A percentile compares a stretch with the other conserved stretches of the same genome.
These are phyloP conservation scores for Brachyalestes nurse DNA, from an alignment of 2,797 vertebrate genomes.

Conservation along the genomic window DNA sequence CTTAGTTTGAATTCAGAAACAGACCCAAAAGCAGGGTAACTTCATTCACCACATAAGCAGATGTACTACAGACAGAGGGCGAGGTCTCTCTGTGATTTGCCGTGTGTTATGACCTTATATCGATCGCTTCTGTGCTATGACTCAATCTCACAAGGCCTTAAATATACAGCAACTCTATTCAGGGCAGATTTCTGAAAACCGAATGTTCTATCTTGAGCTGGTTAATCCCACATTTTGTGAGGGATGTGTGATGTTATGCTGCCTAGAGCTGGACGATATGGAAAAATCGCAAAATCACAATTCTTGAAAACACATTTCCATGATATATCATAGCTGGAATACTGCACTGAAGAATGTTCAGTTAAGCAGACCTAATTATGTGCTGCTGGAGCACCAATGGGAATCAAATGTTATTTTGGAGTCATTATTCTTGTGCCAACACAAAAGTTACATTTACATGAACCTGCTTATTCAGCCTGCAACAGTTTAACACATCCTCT, in stretches of 20 bases:
- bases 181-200: conserved; percentile 23
- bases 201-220: conserved; percentile 35
- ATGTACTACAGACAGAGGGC: not conserved
- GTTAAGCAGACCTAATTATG: too few species aligned
- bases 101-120: not conserved
- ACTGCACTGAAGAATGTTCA: too few species aligned
- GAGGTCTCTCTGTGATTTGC: not conserved
- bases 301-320: not conserved
- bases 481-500: too few species aligned
- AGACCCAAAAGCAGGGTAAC: not conserved
- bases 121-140: conserved; percentile 5
- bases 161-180: conserved; percentile 36
- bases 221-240: conserved; percentile 29
- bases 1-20: not conserved
- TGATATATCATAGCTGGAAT: too few species aligned
- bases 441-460: too few species aligned
- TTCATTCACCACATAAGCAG: conserved; percentile 3
- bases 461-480: too few species aligned
- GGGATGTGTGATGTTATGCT: conserved; percentile 18
- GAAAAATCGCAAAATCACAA: not conserved
- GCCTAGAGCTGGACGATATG: not conserved
- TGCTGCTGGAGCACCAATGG: too few species aligned
- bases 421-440: too few species aligned
- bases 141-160: conserved; percentile 27
- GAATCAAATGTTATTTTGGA: too few species aligned